Evolutionary conservation across 2,888 invertebrate species (phyloP), one percentile per base, ranked within the genome.

Genomic region (Orthosia cruda): DNA sequence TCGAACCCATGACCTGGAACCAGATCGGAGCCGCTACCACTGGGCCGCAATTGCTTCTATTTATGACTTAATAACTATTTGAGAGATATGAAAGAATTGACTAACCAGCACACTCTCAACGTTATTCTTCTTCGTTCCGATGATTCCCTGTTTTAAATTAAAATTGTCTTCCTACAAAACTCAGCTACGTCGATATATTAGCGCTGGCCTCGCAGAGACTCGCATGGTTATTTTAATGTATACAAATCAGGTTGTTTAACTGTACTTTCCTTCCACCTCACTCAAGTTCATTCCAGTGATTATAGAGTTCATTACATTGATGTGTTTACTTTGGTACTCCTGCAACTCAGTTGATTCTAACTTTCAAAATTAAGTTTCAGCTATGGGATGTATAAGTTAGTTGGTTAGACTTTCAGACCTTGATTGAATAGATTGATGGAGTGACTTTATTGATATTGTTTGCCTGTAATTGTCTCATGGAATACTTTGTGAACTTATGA

Each of bases 271-370:
- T 50, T 9, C 18, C 11, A 18, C 15, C 18, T 59, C 20, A 68
- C 69, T 74, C 71, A 73, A 75, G 52, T 72, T 75, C 40, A 71
- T 57, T 67, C 59, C 71, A 81, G 76, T 81, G 82, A 90, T 91
- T 89, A 88, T 88, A 87, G 91, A 91, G 87, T 89, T 90, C 88
- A 91, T 92, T 89, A 90, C 86, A 87, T 89, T 90, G 88, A 92
- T 92, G 91, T 90, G 90, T 91, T 91, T 91, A 89, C 92, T 88
- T 89, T 62, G 81, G 76, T 86, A 90, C 89, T 87, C 85, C 86
- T 86, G 83, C 86, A 87, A 85, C 85, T 67, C 49, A 62, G 77
- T 84, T 71, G 58, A 73, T 79, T 75, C 59, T 57, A 72, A 81
- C 61, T 77, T 71, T 61, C 62, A 49, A 64, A 49, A 70, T 67